Percentiles rank a stretch among this genome's conserved stretches.
These are phyloP conservation scores for Oceanodroma tethys DNA, from an alignment of 2,113 vertebrate genomes.

Conservation along the genomic window DNA sequence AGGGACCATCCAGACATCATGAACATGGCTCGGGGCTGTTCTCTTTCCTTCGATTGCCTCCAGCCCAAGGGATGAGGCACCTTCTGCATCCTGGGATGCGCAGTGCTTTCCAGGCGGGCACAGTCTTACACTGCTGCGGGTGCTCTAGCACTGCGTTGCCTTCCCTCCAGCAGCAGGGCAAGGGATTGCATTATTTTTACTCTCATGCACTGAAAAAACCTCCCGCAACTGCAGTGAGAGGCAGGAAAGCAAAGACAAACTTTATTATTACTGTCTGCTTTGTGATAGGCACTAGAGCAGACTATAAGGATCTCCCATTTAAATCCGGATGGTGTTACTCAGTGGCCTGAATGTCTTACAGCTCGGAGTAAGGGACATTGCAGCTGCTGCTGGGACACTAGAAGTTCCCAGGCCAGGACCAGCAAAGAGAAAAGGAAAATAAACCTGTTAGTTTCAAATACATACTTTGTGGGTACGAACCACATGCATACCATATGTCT, in stretches of 20 bases:
- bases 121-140: background rate
- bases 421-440: background rate
- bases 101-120: background rate
- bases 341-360: background rate
- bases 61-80: background rate
- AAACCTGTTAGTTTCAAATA: background rate
- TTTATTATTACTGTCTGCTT: background rate
- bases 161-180: background rate
- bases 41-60: rapidly evolving
- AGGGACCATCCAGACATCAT: background rate
- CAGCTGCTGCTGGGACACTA: background rate
- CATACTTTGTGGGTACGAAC: background rate
- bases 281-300: background rate
- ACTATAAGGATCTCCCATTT: background rate
- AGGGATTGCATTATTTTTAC: background rate
- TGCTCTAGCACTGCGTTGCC: background rate
- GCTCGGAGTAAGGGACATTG: background rate
- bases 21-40: background rate
- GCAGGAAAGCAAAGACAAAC: background rate
- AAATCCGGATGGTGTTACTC: background rate
- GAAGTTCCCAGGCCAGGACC: background rate
- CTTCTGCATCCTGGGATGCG: background rate
- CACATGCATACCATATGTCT: background rate
- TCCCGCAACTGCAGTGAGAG: background rate
- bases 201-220: background rate